These are phyloP conservation scores for Leptobrachium leishanense DNA, from an alignment of 2,113 vertebrate species.

Conservation along the genomic window DNA sequence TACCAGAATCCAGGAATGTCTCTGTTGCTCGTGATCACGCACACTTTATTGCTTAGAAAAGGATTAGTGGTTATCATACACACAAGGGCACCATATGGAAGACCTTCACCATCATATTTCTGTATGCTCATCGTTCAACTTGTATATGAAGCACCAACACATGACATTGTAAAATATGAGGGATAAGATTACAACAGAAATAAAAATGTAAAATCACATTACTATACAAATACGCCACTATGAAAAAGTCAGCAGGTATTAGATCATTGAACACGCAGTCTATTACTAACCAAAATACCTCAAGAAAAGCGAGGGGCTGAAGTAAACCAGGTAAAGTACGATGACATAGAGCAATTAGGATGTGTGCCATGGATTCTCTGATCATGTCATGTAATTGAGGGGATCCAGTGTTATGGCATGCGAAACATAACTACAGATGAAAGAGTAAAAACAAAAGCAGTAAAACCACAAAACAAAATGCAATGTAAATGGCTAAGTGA, in stretches of 20 bases:
- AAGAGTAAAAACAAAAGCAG: slow-evolving; percentile 60
- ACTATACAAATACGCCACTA: too few relatives aligned
- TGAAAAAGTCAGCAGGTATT: background rate
- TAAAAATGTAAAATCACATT: too few relatives aligned
- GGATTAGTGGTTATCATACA: too few relatives aligned
- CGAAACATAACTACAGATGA: slow-evolving; percentile 63
- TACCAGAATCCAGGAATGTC: too few relatives aligned
- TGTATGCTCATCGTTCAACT: too few relatives aligned
- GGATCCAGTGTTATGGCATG: slow-evolving; percentile 68
- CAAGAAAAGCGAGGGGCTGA: slow-evolving; percentile 61
- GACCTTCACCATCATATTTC: too few relatives aligned
- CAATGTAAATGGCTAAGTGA: background rate
- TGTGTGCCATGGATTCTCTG: slow-evolving; percentile 61
- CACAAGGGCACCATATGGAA: too few relatives aligned
- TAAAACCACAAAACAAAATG: slow-evolving; percentile 40
- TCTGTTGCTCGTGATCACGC: too few relatives aligned
- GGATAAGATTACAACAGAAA: too few relatives aligned
- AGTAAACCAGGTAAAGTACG: slow-evolving; percentile 53
- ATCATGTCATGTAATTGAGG: slow-evolving; percentile 68
- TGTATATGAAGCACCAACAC: too few relatives aligned
- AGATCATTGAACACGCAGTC: background rate
- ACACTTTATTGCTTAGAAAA: too few relatives aligned
- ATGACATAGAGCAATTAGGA: slow-evolving; percentile 63
- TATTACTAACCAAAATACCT: slow-evolving; percentile 56
- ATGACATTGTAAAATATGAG: too few relatives aligned